phyloP scores from a whole-genome alignment of 92 coral and sea anemone genomes.

The Zoanthus solanderi region DNA sequence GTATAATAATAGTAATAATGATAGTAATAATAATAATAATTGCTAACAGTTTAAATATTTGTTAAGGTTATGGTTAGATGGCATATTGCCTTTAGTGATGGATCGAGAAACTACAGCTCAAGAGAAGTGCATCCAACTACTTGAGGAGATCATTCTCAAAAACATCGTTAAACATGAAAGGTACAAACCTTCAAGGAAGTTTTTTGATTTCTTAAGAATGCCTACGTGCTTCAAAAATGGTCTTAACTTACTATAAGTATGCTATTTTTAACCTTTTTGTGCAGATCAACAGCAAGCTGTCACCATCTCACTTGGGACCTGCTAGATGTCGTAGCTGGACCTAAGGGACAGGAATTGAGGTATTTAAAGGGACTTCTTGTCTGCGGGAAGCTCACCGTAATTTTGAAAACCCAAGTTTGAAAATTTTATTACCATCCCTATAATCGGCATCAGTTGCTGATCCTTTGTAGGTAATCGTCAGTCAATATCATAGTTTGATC shows the following conservation, averaged over 20 bases:
- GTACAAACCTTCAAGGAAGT: slow-evolving; percentile 5
- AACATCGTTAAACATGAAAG: slow-evolving; percentile 78
- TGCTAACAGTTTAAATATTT: background rate
- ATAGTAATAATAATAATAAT: no score
- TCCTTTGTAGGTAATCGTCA: no score
- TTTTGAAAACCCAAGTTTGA: no score
- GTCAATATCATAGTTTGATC: no score
- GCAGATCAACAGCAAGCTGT: slow-evolving; percentile 67
- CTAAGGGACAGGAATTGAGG: slow-evolving; percentile 95
- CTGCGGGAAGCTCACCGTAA: no score
- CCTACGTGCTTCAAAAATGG: background rate
- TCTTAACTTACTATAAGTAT: background rate
- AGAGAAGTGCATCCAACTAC: slow-evolving; percentile 84
- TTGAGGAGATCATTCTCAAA: slow-evolving; percentile 83
- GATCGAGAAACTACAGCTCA: slow-evolving; percentile 98
- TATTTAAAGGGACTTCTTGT: background rate
- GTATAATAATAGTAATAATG: no score
- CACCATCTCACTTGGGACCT: slow-evolving; percentile 88
- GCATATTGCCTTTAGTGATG: slow-evolving; percentile 84
- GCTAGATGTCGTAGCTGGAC: slow-evolving; percentile 77
- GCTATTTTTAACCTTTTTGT: background rate
- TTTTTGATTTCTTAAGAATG: background rate
- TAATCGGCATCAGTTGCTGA: no score
- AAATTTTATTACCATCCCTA: no score
- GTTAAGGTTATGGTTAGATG: slow-evolving; percentile 91